These are phyloP conservation scores for Myoxocephalus aenaeus DNA, from an alignment of 2,797 vertebrate species.

Conservation along the genomic window DNA sequence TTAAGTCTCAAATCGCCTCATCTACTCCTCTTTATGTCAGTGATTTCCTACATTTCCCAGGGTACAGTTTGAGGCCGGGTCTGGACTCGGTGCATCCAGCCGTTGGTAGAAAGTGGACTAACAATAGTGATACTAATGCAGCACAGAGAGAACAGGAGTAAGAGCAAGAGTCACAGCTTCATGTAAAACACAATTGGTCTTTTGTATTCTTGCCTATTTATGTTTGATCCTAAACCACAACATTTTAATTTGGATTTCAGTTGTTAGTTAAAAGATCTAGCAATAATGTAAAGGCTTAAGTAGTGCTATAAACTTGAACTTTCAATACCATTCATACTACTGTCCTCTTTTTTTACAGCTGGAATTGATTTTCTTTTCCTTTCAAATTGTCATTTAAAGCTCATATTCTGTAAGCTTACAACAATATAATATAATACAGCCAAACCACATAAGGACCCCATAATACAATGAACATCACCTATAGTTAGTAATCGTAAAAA, in stretches of 20 bases:
- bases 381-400: neutral
- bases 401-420: neutral
- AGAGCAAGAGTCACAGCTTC: neutral
- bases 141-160: conserved; percentile 14
- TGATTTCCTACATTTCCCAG: conserved; percentile 5
- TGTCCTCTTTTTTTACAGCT: neutral
- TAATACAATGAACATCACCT: neutral
- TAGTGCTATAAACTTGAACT: neutral
- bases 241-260: conserved; percentile 1
- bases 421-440: neutral
- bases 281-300: neutral
- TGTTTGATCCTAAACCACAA: neutral
- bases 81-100: neutral
- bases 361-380: neutral
- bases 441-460: neutral
- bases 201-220: conserved; percentile 4
- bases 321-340: neutral
- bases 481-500: neutral
- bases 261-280: neutral
- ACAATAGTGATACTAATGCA: neutral
- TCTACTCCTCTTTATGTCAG: neutral
- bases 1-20: neutral
- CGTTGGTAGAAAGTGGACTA: neutral
- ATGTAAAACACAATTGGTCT: conserved; percentile 1
- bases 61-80: neutral